phyloP scores from a whole-genome alignment of 2,797 vertebrate genomes.

The Alouatta caraya region DNA sequence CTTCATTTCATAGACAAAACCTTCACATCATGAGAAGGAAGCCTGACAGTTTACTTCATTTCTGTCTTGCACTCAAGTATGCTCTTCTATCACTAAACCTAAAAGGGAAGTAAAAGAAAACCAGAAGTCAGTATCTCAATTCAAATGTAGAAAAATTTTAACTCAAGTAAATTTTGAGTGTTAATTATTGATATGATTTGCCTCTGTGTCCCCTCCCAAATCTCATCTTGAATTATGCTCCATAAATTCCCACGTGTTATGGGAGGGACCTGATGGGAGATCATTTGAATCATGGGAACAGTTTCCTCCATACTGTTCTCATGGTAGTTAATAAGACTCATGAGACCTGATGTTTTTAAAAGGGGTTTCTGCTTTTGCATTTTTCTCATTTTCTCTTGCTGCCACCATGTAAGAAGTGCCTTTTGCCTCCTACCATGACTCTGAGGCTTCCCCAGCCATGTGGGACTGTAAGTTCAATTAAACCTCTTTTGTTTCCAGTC shows the following conservation, averaged over 20 bases:
- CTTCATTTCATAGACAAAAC: slow-evolving; percentile 12
- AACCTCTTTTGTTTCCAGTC: not conserved
- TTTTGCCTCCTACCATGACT: not conserved
- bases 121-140: not conserved
- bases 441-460: not conserved
- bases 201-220: not conserved
- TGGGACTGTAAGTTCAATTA: not conserved
- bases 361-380: not conserved
- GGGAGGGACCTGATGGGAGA: not conserved
- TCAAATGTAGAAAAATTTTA: slow-evolving; percentile 36
- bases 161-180: not conserved
- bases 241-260: not conserved
- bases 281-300: not conserved
- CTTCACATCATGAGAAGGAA: slow-evolving; percentile 17
- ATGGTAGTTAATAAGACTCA: not conserved
- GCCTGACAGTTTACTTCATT: not conserved
- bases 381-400: not conserved
- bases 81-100: not conserved
- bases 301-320: not conserved
- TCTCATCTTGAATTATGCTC: not conserved
- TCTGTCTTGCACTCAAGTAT: not conserved
- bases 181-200: not conserved
- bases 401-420: not conserved
- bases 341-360: not conserved
- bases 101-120: slow-evolving; percentile 1